Percentiles rank a stretch among this genome's conserved stretches.
phyloP scores from a whole-genome alignment of 2,797 vertebrate species.

The Molossus alvarezi region DNA sequence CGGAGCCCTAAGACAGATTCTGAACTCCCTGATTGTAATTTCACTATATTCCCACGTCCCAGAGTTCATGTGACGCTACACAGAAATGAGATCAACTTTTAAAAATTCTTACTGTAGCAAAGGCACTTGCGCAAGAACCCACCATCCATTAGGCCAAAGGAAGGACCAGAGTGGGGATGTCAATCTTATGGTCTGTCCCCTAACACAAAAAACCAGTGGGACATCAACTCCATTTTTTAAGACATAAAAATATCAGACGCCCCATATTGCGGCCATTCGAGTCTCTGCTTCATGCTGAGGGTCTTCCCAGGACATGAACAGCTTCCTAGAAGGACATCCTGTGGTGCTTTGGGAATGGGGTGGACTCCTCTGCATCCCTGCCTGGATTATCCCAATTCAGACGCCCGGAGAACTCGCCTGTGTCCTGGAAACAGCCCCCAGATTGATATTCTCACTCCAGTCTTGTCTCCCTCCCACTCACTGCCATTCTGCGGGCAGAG shows the following conservation, averaged over 20 bases:
- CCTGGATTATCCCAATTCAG: background rate
- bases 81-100: background rate
- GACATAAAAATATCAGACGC: background rate
- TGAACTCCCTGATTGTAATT: background rate
- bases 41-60: background rate
- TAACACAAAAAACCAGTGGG: background rate
- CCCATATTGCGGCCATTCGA: accelerated
- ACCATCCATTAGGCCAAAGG: background rate
- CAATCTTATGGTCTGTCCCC: background rate
- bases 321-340: background rate
- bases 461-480: background rate
- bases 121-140: background rate
- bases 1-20: no score
- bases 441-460: background rate
- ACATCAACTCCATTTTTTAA: background rate
- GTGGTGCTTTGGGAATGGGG: no score
- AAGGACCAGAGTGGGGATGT: background rate
- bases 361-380: background rate
- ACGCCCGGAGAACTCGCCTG: background rate
- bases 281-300: no score
- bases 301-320: background rate
- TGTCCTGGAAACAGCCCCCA: background rate
- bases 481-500: background rate
- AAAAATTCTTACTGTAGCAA: background rate
- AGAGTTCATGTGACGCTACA: background rate